Evolutionary conservation across 37 sponge, comb jelly and placozoan species (phyloP), one percentile per base, ranked within the genome.

Genomic region (Petrosia ficiformis): DNA sequence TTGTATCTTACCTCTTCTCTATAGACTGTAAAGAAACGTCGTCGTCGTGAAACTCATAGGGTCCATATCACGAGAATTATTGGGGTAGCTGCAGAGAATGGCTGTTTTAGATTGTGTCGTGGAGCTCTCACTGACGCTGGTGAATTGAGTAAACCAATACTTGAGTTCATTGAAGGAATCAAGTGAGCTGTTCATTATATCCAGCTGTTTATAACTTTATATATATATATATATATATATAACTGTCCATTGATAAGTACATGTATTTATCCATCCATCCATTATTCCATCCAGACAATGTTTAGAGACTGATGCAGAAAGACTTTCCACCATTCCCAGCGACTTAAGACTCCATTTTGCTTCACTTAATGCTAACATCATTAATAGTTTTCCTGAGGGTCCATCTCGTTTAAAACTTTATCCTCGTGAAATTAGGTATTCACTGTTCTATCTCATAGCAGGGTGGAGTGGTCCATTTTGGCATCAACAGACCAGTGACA

Each of bases 61-160:
- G 77, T 96, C 11, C 75, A 90, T 65, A 61, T 96, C 58, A 87
- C 91, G 26, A 70, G 85, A 2, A 86, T 96, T 57, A 80, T 93
- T 59, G 81, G 82, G 39, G 76, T 96, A 41, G 76, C 77, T 29
- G 97, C 97, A 31, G 86, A 73, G 48, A 80, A 89, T 63, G 87
- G 93, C 37, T 86, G 94, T 67, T 96, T 93, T 70, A 66, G 34
- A 3, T 71, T 77, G 64, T 88, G 82, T 41, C 79, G 77, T 33
- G 52, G 74, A 65, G 79, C 84, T 25, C 5, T 61, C 28, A n/a
- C 6, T n/a, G n/a, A 29, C 11, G 37, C 79, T 22, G 88, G 86
- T 16, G 67, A 80, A 44, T 60, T 93, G 39, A 57, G 71, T 0
- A 34, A 75, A 16, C 71, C 77, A 21, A 82, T 94, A 58, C 69